phyloP scores from a whole-genome alignment of 2,888 invertebrate genomes.

The Leptinotarsa peninsularis region DNA sequence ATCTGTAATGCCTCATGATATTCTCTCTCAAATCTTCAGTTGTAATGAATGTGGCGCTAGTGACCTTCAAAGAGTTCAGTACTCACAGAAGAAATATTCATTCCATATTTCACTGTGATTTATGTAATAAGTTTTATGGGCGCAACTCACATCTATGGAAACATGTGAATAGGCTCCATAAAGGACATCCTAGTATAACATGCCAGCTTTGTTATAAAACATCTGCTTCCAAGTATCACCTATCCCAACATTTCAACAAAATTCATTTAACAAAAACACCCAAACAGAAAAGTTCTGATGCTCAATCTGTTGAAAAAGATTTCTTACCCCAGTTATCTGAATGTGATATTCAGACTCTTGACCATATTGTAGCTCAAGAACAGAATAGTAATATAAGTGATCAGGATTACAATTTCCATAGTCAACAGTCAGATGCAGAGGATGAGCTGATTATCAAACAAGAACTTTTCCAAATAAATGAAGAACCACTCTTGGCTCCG shows the following conservation, averaged over 20 bases:
- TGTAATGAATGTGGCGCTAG: slow-evolving; percentile 51
- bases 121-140: slow-evolving; percentile 73
- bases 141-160: slow-evolving; percentile 74
- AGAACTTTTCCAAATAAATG: slow-evolving; percentile 35
- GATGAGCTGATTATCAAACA: slow-evolving; percentile 34
- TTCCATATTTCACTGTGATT: slow-evolving; percentile 71
- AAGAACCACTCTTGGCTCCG: slow-evolving; percentile 51
- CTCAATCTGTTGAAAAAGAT: not conserved
- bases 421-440: slow-evolving; percentile 40
- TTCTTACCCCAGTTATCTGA: slow-evolving; percentile 59
- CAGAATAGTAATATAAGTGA: slow-evolving; percentile 46
- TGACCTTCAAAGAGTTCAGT: slow-evolving; percentile 67
- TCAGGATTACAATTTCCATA: slow-evolving; percentile 34
- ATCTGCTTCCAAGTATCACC: slow-evolving; percentile 71
- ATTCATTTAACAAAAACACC: slow-evolving; percentile 63
- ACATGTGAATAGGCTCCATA: slow-evolving; percentile 72
- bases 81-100: slow-evolving; percentile 69
- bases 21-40: too few species aligned
- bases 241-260: slow-evolving; percentile 70
- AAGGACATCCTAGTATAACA: slow-evolving; percentile 71
- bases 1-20: too few species aligned
- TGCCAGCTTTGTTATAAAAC: slow-evolving; percentile 72
- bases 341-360: slow-evolving; percentile 60
- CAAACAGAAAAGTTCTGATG: slow-evolving; percentile 6
- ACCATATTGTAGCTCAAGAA: slow-evolving; percentile 55